A percentile compares a stretch with the other conserved stretches of the same genome.
These are phyloP conservation scores for Meta bourneti DNA, from an alignment of 2,888 invertebrate genomes.

Conservation along the genomic window DNA sequence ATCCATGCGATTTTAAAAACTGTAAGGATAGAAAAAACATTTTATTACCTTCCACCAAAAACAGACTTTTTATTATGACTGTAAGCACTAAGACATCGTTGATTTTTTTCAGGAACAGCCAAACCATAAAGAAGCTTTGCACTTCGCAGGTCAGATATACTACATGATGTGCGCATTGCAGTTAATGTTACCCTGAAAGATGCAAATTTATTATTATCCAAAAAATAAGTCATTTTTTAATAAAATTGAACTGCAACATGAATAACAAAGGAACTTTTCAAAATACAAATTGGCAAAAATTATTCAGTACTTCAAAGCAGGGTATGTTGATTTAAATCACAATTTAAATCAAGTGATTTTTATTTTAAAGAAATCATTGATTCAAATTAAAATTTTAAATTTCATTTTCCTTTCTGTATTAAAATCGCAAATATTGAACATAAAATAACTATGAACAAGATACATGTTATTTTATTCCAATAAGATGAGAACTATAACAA, in stretches of 20 bases:
- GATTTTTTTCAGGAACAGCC: slow-evolving; percentile 40
- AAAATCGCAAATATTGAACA: not conserved
- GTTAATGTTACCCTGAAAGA: not conserved
- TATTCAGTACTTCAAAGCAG: not conserved
- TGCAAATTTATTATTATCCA: not conserved
- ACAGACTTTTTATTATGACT: slow-evolving; percentile 16
- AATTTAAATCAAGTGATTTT: too few species aligned
- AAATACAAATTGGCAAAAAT: not conserved
- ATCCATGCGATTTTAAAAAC: too few species aligned
- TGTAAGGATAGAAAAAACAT: not conserved
- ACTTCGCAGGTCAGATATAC: slow-evolving; percentile 60
- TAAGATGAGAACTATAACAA: too few species aligned
- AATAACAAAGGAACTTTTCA: not conserved
- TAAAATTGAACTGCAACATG: not conserved
- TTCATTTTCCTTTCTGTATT: not conserved
- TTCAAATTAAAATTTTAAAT: not conserved
- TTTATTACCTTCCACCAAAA: slow-evolving; percentile 59
- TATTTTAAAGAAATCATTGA: too few species aligned
- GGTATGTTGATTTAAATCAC: not conserved
- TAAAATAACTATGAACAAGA: too few species aligned
- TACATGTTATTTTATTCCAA: too few species aligned
- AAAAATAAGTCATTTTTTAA: not conserved
- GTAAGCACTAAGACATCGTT: slow-evolving; percentile 22
- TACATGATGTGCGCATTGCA: slow-evolving; percentile 66
- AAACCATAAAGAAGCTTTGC: slow-evolving; percentile 28